These are phyloP conservation scores for Elysia crispata DNA, from an alignment of 2,888 invertebrate genomes.

Conservation along the genomic window DNA sequence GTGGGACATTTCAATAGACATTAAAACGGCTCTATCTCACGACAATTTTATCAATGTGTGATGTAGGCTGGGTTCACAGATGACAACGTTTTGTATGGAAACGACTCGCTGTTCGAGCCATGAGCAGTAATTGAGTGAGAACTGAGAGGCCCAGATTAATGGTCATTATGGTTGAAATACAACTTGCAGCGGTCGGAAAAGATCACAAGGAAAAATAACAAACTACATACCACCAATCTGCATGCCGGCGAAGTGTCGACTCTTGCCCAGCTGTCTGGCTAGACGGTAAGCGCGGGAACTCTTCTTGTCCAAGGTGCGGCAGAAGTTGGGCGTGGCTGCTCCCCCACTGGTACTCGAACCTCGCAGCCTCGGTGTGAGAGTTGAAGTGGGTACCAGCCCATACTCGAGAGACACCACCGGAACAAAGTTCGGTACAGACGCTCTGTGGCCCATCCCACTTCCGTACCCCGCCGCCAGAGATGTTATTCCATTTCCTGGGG, in stretches of 20 bases:
- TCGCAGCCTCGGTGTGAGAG: slow-evolving; percentile 17
- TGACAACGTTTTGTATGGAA: too few relatives aligned
- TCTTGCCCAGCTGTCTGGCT: slow-evolving; percentile 30
- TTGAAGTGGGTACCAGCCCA: slow-evolving; percentile 36
- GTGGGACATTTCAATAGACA: too few relatives aligned
- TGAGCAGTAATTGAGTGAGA: too few relatives aligned
- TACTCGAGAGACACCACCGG: slow-evolving; percentile 49
- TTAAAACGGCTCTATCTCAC: too few relatives aligned
- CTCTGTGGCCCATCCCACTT: not conserved
- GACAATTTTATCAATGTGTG: too few relatives aligned
- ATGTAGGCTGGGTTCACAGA: too few relatives aligned
- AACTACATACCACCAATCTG: slow-evolving; percentile 20
- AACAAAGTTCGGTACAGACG: slow-evolving; percentile 25
- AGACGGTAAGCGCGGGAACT: slow-evolving; percentile 17
- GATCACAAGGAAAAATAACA: too few relatives aligned
- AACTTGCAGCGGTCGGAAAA: too few relatives aligned
- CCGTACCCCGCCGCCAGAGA: not conserved
- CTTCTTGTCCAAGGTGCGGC: slow-evolving; percentile 6
- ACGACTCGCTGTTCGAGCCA: too few relatives aligned
- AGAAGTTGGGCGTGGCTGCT: not conserved
- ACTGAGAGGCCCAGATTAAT: too few relatives aligned
- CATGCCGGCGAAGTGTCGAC: slow-evolving; percentile 27
- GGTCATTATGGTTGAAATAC: too few relatives aligned
- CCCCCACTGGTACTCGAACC: slow-evolving; percentile 14
- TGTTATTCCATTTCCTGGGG: not conserved